Percentiles rank a stretch among this genome's conserved stretches.
These are phyloP conservation scores for Tokudaia tokunoshimensis DNA, from an alignment of 2,797 vertebrate genomes.

Conservation along the genomic window DNA sequence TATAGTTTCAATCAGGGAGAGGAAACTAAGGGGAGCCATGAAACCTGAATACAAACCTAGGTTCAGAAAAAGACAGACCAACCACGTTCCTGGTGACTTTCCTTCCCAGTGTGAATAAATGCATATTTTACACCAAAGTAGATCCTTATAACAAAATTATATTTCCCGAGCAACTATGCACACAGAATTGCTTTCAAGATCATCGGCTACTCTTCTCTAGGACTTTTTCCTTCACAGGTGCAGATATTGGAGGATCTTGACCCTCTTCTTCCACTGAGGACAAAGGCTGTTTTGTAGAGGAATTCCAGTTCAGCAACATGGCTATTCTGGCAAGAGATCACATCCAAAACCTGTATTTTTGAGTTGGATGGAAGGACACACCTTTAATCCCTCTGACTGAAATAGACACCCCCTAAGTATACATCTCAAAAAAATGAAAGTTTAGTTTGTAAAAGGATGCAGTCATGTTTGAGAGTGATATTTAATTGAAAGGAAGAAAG, in stretches of 20 bases:
- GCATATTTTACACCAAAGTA: not conserved
- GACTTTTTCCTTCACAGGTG: slow-evolving; percentile 54
- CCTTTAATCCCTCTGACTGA: not conserved
- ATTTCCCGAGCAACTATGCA: not conserved
- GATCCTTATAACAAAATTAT: not conserved
- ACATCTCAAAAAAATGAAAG: not conserved
- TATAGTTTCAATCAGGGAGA: not conserved
- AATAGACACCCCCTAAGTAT: not conserved
- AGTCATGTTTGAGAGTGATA: not conserved
- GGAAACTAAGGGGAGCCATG: not conserved
- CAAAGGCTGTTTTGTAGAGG: slow-evolving; percentile 55
- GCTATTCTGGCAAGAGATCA: not conserved
- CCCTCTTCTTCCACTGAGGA: slow-evolving; percentile 44
- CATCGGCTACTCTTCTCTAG: slow-evolving; percentile 72
- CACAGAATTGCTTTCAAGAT: not conserved
- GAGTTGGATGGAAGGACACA: not conserved
- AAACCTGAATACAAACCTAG: not conserved
- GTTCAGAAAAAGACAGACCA: not conserved
- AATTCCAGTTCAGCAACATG: not conserved
- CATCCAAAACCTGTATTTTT: too few relatives aligned
- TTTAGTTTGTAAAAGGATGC: not conserved
- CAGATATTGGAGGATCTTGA: slow-evolving; percentile 71
- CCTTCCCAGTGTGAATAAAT: not conserved
- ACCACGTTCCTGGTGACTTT: not conserved
- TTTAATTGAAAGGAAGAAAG: not conserved